These are phyloP conservation scores for Acanthurus tractus DNA, from an alignment of 2,797 vertebrate genomes.

Conservation along the genomic window DNA sequence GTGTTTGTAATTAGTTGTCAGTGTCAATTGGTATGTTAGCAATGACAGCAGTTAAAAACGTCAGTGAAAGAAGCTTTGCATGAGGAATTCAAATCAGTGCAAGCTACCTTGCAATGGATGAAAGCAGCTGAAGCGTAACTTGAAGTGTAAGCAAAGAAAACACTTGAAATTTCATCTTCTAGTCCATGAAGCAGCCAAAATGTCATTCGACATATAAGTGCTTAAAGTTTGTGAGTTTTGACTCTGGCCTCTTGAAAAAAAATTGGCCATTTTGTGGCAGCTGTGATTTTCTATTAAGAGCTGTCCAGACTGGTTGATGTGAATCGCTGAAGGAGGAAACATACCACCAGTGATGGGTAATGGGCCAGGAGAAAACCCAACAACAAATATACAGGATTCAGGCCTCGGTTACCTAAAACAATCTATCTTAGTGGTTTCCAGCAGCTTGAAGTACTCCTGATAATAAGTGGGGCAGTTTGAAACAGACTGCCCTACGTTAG, in stretches of 20 bases:
- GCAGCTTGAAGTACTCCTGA: background rate
- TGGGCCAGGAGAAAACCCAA: background rate
- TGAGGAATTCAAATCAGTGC: too few relatives aligned
- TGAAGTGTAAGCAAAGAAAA: background rate
- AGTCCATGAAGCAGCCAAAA: background rate
- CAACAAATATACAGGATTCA: background rate
- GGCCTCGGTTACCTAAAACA: background rate
- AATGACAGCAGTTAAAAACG: background rate
- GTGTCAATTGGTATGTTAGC: background rate
- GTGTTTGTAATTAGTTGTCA: too few relatives aligned
- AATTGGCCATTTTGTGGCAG: conserved; percentile 4
- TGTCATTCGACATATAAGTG: background rate
- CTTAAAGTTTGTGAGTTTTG: background rate
- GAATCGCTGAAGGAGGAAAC: background rate
- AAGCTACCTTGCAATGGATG: too few relatives aligned
- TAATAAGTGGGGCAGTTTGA: conserved; percentile 4
- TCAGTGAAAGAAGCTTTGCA: background rate
- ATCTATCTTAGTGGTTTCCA: background rate
- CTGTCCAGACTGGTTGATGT: conserved; percentile 15
- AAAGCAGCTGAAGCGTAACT: too few relatives aligned
- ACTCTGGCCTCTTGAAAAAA: background rate
- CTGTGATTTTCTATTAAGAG: background rate
- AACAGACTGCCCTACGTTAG: background rate
- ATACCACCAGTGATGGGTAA: background rate
- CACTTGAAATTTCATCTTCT: background rate